These are phyloP conservation scores for Cherax quadricarinatus DNA, from an alignment of 1,140 invertebrate genomes.

Conservation along the genomic window DNA sequence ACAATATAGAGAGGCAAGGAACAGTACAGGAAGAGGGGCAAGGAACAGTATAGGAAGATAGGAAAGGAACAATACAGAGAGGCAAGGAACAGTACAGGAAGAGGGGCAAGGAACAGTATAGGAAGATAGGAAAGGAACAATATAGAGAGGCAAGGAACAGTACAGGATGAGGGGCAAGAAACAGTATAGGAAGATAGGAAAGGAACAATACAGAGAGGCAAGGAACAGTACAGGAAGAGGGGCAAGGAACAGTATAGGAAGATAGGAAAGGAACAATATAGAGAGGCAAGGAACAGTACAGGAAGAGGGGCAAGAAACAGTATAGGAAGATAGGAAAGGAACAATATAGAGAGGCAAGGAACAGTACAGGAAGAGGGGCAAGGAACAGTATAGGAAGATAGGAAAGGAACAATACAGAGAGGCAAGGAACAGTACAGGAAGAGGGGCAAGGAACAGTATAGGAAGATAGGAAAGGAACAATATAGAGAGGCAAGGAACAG, in stretches of 20 bases:
- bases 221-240: no score
- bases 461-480: no score
- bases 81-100: no score
- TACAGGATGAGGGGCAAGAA: neutral
- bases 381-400: no score
- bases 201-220: neutral
- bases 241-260: neutral
- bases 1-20: neutral
- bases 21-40: neutral
- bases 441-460: no score
- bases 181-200: neutral
- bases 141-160: neutral
- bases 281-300: neutral
- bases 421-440: no score
- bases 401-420: no score
- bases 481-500: no score
- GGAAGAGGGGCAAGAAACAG: neutral
- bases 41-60: neutral
- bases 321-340: neutral
- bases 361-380: no score
- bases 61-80: neutral
- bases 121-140: neutral
- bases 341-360: no score
- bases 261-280: no score
- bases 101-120: neutral